Base-by-base conservation (phyloP, 2,888 invertebrate species). In the Nomada fabriciana region DNA sequence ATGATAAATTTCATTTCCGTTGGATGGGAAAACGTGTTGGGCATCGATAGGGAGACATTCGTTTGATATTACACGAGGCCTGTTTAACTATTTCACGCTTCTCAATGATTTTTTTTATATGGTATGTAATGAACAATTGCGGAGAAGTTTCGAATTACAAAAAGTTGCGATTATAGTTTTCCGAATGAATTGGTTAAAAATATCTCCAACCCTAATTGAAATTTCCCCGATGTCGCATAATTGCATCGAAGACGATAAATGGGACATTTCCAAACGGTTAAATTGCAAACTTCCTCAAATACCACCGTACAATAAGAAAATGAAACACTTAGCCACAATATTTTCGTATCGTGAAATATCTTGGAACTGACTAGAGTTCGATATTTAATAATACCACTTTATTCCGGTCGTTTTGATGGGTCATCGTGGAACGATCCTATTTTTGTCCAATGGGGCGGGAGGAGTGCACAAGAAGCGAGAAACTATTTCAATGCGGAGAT, bases 401-500 rank as follows among this genome's bases (percentile, higher is more conserved):
- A 59, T 59, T 77, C 23, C 29, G 13, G 20, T 50, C 43, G 52
- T 73, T 67, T 25, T 55, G 53, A 47, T 52, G 75, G 68, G 69
- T 75, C 60, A 67, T 63, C 29, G 72, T 43, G 47, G 50, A 80
- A 82, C 76, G 55, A 67, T 76, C 64, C 63, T 15, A 59, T 71
- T 70, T 43, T n/a, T 0, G 59, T n/a, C 4, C 29, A 13, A 11
- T 0, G 7, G 25, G n/a, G 23, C 2, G 23, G 15, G 2, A 2
- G 25, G 25, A 25, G 25, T 25, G 25, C 25, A 25, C 25, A 25
- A 2, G 25, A 57, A 25, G 25, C 36, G 65, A 53, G 68, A 47
- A n/a, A 50, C 78, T 84, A 87, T 86, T 82, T 75, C 79, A 87
- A 74, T 74, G 75, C 69, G 57, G 68, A 60, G 59, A 78, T 71